A percentile compares a stretch with the other conserved stretches of the same genome.
Evolutionary conservation across 2,888 invertebrate genomes (phyloP).

Genomic region (Caenorhabditis imperialis): DNA sequence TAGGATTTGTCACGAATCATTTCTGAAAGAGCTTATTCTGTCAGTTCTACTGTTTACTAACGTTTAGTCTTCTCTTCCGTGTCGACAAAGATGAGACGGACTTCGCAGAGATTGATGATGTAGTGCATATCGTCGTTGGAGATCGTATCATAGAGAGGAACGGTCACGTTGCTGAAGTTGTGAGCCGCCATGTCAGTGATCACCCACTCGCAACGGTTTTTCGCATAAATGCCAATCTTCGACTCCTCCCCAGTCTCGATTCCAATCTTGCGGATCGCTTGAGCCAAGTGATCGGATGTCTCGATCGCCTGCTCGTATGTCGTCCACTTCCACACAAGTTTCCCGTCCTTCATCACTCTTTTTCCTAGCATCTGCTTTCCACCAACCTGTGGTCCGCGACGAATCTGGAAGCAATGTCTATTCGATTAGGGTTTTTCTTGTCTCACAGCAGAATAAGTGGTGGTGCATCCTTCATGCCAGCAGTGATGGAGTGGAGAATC

Average conservation of each 20-base stretch:
- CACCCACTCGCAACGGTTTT: conserved; percentile 48
- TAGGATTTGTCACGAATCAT: conserved; percentile 30
- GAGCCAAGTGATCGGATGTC: conserved; percentile 35
- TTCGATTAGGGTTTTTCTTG: background rate
- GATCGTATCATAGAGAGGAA: conserved; percentile 53
- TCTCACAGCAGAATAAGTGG: conserved; percentile 24
- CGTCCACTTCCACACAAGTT: conserved; percentile 49
- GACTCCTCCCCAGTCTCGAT: conserved; percentile 33
- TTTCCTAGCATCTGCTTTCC: conserved; percentile 49
- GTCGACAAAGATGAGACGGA: conserved; percentile 45
- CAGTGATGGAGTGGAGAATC: conserved; percentile 19
- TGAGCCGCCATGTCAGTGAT: conserved; percentile 44
- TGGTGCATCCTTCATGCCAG: conserved; percentile 23
- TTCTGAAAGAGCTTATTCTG: conserved; percentile 16
- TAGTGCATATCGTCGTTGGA: conserved; percentile 45
- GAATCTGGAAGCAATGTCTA: conserved; percentile 4
- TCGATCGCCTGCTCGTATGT: conserved; percentile 41
- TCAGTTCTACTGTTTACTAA: too few relatives aligned
- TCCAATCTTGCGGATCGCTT: conserved; percentile 36
- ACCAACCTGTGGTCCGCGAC: conserved; percentile 26
- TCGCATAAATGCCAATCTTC: conserved; percentile 49
- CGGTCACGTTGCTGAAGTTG: conserved; percentile 51
- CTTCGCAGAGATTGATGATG: conserved; percentile 35
- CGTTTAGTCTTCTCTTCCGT: conserved; percentile 36
- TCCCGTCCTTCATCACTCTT: conserved; percentile 29